Base-by-base conservation (phyloP, 2,888 invertebrate genomes). In the Temnothorax unifasciatus region DNA sequence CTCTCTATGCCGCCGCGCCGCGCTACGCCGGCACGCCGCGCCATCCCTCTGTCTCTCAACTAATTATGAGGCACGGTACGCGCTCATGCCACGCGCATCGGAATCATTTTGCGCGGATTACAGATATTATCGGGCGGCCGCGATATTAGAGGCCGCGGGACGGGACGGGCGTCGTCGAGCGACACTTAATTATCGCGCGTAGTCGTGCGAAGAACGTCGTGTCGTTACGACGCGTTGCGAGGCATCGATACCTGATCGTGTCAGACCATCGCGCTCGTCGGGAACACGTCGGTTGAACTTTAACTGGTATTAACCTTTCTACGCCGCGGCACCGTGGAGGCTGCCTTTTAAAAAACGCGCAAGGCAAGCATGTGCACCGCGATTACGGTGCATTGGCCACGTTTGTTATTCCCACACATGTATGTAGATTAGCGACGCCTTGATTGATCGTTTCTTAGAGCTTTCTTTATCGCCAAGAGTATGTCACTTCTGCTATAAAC, bases 1-100 rank as follows among this genome's bases (percentile, higher is more conserved):
- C 76, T 41, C 71, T 57, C 41, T 41, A 18, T 54, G 54, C 25
- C 74, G 34, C 64, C 29, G n/a, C 34, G 34, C 69, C 29, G n/a
- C 34, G 21, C 21, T 21, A 0, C 21, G 21, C 21, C 21, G 21
- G 34, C 69, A 15, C 74, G 34, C 64, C 29, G 15, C 34, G 34
- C 64, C 29, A 15, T 64, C 15, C 52, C 61, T 41, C 63, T 63
- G 41, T 83, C 86, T 84, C 83, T 79, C 83, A 61, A 73, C 88
- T 86, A 88, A 88, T 88, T 86, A 88, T 63, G 88, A 85, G 75
- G 57, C 59, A 59, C 87, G 73, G 64, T 77, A 82, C 82, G 77
- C 79, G 66, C 75, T 47, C 84, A 4, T 59, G 59, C 59, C 81
- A 79, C 88, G 74, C 83, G 81, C 63, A 71, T 82, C 57, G 61